Base-by-base conservation (phyloP, 2,888 invertebrate genomes). In the Prosapia bicincta region DNA sequence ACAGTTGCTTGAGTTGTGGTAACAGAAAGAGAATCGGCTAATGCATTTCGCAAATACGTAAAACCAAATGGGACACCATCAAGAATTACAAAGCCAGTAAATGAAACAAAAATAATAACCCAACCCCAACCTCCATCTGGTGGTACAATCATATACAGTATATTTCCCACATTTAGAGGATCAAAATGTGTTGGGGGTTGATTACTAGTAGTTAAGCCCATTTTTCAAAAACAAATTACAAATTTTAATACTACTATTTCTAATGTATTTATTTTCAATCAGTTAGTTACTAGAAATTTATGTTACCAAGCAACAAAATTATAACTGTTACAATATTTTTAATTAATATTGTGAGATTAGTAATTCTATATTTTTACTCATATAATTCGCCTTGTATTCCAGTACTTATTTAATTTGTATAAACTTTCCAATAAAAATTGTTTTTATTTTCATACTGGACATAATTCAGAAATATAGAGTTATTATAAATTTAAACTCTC, bases 121-220 rank as follows among this genome's bases (percentile, higher is more conserved):
- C 68, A 72, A 25, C 72, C 72, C 72, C 72, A 72, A 0, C 66
- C 72, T 0, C 72, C 72, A 25, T 72, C 72, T 20, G 72, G 72
- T 6, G 72, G 72, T 20, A 72, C 32, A 20, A 72, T 72, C 72
- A 72, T 67, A 26, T 66, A 68, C n/a, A 68, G 67, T n/a, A 38
- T 10, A 6, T 32, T 1, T 20, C 20, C 54, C 3, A 10, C 7
- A 20, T 13, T 2, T 3, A 20, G 1, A 20, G 20, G 54, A 54
- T 20, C 10, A n/a, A n/a, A n/a, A n/a, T n/a, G n/a, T 54, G 54
- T 20, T 54, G n/a, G 54, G 13, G 54, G 3, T 20, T 54, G 54
- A 20, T n/a, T 54, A 54, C 54, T 54, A 20, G 20, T 54, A 20
- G n/a, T 5, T 54, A 20, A 20, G 20, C 54, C 54, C 54, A 54